Base-by-base conservation (phyloP, 2,888 invertebrate genomes). In the Mimachlamys varia region DNA sequence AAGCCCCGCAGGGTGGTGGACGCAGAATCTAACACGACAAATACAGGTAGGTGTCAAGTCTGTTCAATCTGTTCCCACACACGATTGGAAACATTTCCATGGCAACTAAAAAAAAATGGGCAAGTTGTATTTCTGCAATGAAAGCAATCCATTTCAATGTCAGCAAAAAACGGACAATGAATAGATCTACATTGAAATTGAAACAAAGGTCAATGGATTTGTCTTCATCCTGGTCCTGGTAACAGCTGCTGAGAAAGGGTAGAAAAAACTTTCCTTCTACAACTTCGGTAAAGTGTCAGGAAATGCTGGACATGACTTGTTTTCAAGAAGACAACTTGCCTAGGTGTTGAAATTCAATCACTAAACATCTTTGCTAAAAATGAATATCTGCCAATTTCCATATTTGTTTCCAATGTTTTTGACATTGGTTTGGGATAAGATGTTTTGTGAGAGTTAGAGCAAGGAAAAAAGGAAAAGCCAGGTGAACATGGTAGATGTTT, bases 11-110 rank as follows among this genome's bases (percentile, higher is more conserved):
- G 94, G 91, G 94, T 94, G 33, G 94, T 93, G 33, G 95, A 96
- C 90, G 96, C 95, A 15, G 96, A 95, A 92, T 94, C 95, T 17
- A 96, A 96, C 92, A 96, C 96, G 15, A 94, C 94, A 55, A 93
- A 94, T 90, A 93, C 95, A 94, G 95, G 95, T 95, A 91, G 92
- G 93, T 88, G 17, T 10, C 50, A 13, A 17, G 19, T 50, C 87
- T 27, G 33, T 76, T 76, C 10, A 76, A 33, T 76, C 76, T 76
- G 76, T 76, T 76, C 76, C 33, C 27, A 33, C 27, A 22, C 33
- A 27, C 7, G 76, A 76, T 76, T 76, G 76, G 76, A 76, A 76
- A 12, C 33, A 44, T 44, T 44, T 76, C 76, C 33, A 76, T 76
- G 27, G 22, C 27, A 76, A 76, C 76, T 0, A 76, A 27, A 19